phyloP scores from a whole-genome alignment of 2,888 invertebrate genomes.

The Unio delphinus region DNA sequence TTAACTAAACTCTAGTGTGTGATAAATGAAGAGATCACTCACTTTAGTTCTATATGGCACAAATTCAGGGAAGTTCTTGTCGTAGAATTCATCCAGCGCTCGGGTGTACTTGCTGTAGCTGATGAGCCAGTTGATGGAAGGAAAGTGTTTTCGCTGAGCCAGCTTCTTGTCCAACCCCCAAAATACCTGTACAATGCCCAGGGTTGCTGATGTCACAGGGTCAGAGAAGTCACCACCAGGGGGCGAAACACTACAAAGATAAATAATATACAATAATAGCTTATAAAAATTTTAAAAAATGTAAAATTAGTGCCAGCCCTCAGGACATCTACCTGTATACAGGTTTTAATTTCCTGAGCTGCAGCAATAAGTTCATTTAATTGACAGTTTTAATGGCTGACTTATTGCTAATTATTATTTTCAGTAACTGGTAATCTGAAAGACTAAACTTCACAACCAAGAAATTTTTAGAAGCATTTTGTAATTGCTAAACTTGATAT shows the following conservation, averaged over 20 bases:
- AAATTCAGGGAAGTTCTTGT: conserved; percentile 97
- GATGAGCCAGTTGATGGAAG: conserved; percentile 99
- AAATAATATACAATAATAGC: no score
- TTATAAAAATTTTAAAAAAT: no score
- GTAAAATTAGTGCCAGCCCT: no score
- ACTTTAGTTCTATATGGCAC: conserved; percentile 97
- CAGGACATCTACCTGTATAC: no score
- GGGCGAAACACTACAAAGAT: conserved; percentile 83
- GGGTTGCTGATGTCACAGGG: conserved; percentile 98
- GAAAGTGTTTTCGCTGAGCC: conserved; percentile 99
- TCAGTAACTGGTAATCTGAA: no score
- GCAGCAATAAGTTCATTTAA: no score
- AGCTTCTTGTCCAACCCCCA: conserved; percentile 99
- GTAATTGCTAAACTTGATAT: no score
- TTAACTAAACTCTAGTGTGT: not conserved
- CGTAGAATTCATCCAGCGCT: conserved; percentile 98
- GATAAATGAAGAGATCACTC: conserved; percentile 9
- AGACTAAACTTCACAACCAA: no score
- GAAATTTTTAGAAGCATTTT: no score
- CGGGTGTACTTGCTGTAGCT: conserved; percentile 99
- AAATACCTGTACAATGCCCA: conserved; percentile 99
- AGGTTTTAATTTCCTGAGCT: no score
- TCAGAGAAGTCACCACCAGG: conserved; percentile 99
- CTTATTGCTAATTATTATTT: no score
- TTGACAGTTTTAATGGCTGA: no score